Conservation (phyloP, 2,888 invertebrate genomes). For the Antitype chi region DNA sequence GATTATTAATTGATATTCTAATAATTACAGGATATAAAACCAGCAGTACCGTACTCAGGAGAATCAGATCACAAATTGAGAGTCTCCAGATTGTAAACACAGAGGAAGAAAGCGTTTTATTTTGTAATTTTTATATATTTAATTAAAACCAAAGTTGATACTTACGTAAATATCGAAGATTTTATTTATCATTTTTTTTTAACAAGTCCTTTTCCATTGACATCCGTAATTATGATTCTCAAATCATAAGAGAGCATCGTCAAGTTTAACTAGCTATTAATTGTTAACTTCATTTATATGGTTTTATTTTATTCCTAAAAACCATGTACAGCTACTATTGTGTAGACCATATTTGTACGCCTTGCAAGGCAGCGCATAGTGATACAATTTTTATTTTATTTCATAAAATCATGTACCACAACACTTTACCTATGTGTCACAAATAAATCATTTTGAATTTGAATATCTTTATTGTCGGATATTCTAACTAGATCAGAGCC, state of each 20-base stretch:
- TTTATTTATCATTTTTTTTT: constrained; percentile 21
- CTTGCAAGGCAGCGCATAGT: too few species aligned
- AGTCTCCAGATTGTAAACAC: constrained; percentile 39
- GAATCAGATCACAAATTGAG: constrained; percentile 44
- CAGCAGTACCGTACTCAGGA: constrained; percentile 76
- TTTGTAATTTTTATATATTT: constrained; percentile 6
- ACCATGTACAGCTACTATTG: too few species aligned
- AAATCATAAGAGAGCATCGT: not conserved
- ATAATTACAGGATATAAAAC: constrained; percentile 84
- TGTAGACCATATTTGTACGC: too few species aligned
- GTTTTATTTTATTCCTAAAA: too few species aligned
- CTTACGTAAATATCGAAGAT: constrained; percentile 5
- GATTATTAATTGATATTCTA: not conserved
- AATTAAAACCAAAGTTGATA: constrained; percentile 45
- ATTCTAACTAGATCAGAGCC: not conserved
- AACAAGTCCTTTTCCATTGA: not conserved
- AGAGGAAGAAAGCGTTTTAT: not conserved
- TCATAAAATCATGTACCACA: too few species aligned
- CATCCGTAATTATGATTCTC: not conserved
- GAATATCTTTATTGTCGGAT: not conserved
- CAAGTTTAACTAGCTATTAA: too few species aligned
- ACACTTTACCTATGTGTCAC: too few species aligned
- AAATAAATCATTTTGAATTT: too few species aligned
- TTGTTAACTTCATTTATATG: too few species aligned
- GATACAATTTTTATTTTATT: too few species aligned